Conservation (phyloP, 2,113 vertebrate species). For the Megatriorchis doriae region DNA sequence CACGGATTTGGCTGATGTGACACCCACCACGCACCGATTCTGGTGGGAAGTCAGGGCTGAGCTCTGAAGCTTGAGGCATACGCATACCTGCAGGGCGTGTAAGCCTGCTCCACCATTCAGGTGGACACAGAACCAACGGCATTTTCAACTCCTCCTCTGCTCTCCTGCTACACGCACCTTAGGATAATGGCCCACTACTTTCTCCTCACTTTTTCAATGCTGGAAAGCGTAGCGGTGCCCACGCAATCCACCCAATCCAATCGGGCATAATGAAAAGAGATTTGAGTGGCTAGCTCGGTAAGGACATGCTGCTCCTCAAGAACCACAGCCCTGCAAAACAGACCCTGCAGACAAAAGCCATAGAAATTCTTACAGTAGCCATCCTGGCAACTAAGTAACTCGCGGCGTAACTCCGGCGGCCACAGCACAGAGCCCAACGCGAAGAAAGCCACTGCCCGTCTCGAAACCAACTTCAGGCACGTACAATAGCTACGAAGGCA, state of each 20-base stretch:
- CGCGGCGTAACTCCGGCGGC: neutral
- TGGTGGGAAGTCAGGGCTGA: neutral
- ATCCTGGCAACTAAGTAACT: neutral
- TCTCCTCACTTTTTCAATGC: neutral
- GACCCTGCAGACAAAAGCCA: neutral
- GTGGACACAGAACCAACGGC: neutral
- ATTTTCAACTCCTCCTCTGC: neutral
- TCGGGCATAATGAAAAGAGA: neutral
- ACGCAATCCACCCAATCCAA: neutral
- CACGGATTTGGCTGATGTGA: neutral
- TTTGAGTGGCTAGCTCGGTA: neutral
- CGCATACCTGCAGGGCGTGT: neutral
- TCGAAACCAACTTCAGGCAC: neutral
- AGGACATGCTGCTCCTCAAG: neutral
- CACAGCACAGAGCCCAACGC: neutral
- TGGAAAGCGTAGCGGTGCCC: neutral
- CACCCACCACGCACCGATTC: rapidly evolving
- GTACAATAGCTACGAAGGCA: neutral
- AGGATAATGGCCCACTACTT: neutral
- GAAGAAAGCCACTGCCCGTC: neutral
- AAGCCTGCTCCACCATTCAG: neutral
- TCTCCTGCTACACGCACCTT: neutral
- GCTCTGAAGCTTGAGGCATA: neutral
- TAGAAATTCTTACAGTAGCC: neutral
- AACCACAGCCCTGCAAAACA: neutral